phyloP scores from a whole-genome alignment of 1,140 invertebrate species.

The Drosophila lacertosa region DNA sequence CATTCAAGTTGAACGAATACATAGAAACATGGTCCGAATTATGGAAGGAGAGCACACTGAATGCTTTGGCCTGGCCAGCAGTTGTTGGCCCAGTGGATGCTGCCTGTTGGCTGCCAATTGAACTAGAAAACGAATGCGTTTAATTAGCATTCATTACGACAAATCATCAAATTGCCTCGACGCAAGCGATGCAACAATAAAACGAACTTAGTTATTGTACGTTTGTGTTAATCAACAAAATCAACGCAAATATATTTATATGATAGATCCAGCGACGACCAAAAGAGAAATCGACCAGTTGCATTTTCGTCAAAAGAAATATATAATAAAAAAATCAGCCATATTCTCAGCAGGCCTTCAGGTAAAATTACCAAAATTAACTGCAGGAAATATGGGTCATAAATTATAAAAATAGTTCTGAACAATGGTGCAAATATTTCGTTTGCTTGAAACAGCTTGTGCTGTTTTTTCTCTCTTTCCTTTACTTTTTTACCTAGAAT shows the following conservation, averaged over 20 bases:
- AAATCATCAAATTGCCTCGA: slow-evolving; percentile 73
- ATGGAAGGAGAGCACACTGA: slow-evolving; percentile 6
- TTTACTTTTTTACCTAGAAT: slow-evolving; percentile 29
- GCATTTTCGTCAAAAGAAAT: slow-evolving; percentile 25
- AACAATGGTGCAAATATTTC: slow-evolving; percentile 46
- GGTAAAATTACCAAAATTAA: slow-evolving; percentile 51
- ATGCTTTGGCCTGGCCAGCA: background rate
- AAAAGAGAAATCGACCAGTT: slow-evolving; percentile 45
- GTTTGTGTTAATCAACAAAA: slow-evolving; percentile 71
- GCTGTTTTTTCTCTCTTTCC: slow-evolving; percentile 21
- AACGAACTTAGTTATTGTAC: slow-evolving; percentile 62
- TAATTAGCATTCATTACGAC: slow-evolving; percentile 84
- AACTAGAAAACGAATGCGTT: slow-evolving; percentile 83
- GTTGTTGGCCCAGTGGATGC: slow-evolving; percentile 33
- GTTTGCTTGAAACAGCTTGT: slow-evolving; percentile 38
- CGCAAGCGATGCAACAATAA: slow-evolving; percentile 67
- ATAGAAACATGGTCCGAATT: slow-evolving; percentile 35
- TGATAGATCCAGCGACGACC: slow-evolving; percentile 55
- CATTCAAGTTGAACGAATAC: slow-evolving; percentile 37
- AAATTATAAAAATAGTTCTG: slow-evolving; percentile 66
- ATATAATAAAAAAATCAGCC: slow-evolving; percentile 4
- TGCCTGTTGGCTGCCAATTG: slow-evolving; percentile 62
- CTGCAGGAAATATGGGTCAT: slow-evolving; percentile 71
- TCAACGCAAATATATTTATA: slow-evolving; percentile 76
- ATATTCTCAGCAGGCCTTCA: slow-evolving; percentile 28